Evolutionary conservation across 2,888 invertebrate genomes (phyloP).

Genomic region (Acanthosepion lycidas): DNA sequence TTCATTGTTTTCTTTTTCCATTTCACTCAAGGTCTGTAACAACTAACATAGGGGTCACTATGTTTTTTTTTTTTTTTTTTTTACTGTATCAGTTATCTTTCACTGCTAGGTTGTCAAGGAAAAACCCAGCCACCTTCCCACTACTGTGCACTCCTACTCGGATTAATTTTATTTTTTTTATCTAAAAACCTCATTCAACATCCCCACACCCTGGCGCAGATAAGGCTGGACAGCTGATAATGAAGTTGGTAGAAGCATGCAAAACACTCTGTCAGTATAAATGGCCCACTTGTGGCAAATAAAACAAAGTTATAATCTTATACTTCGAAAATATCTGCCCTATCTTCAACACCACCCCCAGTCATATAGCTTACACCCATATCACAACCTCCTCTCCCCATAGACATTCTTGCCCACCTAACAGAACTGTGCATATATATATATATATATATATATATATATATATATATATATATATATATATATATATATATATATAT

Average conservation of each 20-base stretch:
- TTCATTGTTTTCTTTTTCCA: too few species aligned
- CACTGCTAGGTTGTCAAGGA: not conserved
- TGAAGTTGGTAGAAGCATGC: slow-evolving; percentile 4
- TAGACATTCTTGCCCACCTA: not conserved
- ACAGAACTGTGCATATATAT: not conserved
- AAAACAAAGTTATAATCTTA: slow-evolving; percentile 10
- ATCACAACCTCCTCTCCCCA: not conserved
- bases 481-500: slow-evolving; percentile 36
- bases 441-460: not conserved
- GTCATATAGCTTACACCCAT: not conserved
- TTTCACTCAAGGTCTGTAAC: too few species aligned
- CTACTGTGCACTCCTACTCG: not conserved
- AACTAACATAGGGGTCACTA: too few species aligned
- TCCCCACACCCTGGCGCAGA: slow-evolving; percentile 1
- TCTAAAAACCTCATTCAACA: not conserved
- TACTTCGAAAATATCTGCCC: not conserved
- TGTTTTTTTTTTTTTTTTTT: too few species aligned
- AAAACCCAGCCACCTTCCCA: not conserved
- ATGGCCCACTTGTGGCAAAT: slow-evolving; percentile 12
- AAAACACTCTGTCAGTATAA: not conserved
- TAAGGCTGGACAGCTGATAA: not conserved
- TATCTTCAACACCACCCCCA: not conserved
- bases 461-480: not conserved
- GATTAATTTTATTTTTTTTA: not conserved
- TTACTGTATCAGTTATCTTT: not conserved